phyloP scores from a whole-genome alignment of 2,888 invertebrate species.

The Lumbricus terrestris region DNA sequence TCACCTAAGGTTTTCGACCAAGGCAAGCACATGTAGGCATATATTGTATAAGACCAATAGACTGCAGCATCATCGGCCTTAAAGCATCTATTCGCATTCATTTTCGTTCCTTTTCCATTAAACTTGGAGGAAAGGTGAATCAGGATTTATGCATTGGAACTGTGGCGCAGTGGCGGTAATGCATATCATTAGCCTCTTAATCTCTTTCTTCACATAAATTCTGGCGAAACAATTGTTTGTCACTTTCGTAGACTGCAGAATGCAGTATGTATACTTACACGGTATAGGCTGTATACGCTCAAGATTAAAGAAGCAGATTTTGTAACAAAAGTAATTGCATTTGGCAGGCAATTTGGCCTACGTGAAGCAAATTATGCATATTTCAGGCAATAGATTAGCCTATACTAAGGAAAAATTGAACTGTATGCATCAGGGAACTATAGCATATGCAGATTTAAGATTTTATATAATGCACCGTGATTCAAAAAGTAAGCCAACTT shows the following conservation, averaged over 20 bases:
- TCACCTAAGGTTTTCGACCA: neutral
- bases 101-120: too few species aligned
- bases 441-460: neutral
- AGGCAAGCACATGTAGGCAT: too few species aligned
- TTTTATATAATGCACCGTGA: too few species aligned
- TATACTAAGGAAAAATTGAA: neutral
- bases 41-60: neutral
- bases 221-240: neutral
- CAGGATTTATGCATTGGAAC: too few species aligned
- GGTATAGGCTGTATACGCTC: too few species aligned
- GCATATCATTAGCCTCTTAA: neutral
- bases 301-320: neutral
- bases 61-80: neutral
- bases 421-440: neutral
- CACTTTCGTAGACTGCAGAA: neutral
- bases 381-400: neutral
- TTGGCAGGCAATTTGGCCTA: neutral
- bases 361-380: neutral
- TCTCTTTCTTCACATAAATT: neutral
- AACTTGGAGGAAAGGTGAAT: too few species aligned
- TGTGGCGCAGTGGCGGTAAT: neutral
- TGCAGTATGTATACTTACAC: too few species aligned
- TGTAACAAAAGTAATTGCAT: neutral
- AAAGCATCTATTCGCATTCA: neutral
- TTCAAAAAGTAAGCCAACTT: too few species aligned